Percentiles rank a stretch among this genome's conserved stretches.
Conservation (phyloP, 2,888 invertebrate species). For the Pandemis heparana region DNA sequence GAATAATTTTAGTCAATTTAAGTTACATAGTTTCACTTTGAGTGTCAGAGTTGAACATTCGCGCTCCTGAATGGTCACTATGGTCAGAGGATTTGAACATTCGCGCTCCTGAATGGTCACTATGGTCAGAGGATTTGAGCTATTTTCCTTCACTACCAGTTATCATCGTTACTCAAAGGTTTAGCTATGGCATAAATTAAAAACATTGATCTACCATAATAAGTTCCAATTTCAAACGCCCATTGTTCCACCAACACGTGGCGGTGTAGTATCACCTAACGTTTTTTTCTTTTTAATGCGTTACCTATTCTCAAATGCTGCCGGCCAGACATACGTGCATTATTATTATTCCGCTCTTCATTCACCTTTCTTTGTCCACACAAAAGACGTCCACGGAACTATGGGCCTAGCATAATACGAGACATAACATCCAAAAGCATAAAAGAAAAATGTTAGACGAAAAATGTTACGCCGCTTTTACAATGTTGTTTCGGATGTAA, state of each 20-base stretch:
- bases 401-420: slow-evolving; percentile 74
- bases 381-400: slow-evolving; percentile 76
- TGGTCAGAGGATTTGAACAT: not conserved
- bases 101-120: not conserved
- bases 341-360: slow-evolving; percentile 80
- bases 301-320: slow-evolving; percentile 63
- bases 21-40: too few relatives aligned
- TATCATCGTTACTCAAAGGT: not conserved
- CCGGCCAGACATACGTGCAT: slow-evolving; percentile 74
- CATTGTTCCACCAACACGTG: slow-evolving; percentile 77
- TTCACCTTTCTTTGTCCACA: slow-evolving; percentile 78
- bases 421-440: slow-evolving; percentile 77
- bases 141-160: not conserved
- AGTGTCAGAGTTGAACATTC: not conserved
- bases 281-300: slow-evolving; percentile 65
- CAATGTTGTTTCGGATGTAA: slow-evolving; percentile 82
- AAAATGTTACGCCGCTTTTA: slow-evolving; percentile 80
- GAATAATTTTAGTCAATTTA: too few relatives aligned
- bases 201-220: slow-evolving; percentile 48
- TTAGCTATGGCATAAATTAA: slow-evolving; percentile 45
- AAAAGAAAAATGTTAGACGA: slow-evolving; percentile 77
- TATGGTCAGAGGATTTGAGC: not conserved
- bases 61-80: not conserved
- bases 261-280: slow-evolving; percentile 74
- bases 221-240: slow-evolving; percentile 62